A percentile compares a stretch with the other conserved stretches of the same genome.
phyloP scores from a whole-genome alignment of 2,113 vertebrate species.

The Callionymus lyra region DNA sequence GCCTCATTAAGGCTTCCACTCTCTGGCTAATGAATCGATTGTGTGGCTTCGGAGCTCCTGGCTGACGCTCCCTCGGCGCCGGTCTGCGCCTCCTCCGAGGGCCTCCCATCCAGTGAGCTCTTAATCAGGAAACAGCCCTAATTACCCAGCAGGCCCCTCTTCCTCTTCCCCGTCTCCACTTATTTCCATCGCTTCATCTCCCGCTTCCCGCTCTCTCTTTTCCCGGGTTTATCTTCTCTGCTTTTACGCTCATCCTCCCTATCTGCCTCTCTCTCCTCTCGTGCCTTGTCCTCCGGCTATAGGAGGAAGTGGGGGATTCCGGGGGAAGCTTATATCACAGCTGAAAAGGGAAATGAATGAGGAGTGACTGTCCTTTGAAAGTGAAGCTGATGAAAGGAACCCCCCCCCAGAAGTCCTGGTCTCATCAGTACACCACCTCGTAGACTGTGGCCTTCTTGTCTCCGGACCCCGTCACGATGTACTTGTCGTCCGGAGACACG shows the following conservation, averaged over 20 bases:
- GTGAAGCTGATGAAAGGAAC: conserved; percentile 35
- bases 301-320: conserved; percentile 26
- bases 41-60: conserved; percentile 65
- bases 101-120: conserved; percentile 61
- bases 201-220: conserved; percentile 25
- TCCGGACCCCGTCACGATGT: conserved; percentile 76
- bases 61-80: conserved; percentile 52
- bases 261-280: conserved; percentile 19
- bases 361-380: conserved; percentile 12
- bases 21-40: conserved; percentile 70
- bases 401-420: neutral
- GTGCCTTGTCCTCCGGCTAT: conserved; percentile 28
- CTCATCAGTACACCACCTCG: conserved; percentile 76
- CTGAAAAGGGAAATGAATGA: conserved; percentile 4
- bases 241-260: conserved; percentile 15
- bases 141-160: conserved; percentile 49
- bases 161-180: conserved; percentile 28
- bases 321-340: conserved; percentile 42
- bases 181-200: conserved; percentile 18
- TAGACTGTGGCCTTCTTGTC: conserved; percentile 85
- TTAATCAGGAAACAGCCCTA: conserved; percentile 68
- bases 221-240: conserved; percentile 54
- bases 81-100: conserved; percentile 51
- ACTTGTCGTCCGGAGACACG: conserved; percentile 75
- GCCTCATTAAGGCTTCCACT: conserved; percentile 62